Evolutionary conservation across 2,888 invertebrate genomes (phyloP).

Genomic region (Microchrysa polita): DNA sequence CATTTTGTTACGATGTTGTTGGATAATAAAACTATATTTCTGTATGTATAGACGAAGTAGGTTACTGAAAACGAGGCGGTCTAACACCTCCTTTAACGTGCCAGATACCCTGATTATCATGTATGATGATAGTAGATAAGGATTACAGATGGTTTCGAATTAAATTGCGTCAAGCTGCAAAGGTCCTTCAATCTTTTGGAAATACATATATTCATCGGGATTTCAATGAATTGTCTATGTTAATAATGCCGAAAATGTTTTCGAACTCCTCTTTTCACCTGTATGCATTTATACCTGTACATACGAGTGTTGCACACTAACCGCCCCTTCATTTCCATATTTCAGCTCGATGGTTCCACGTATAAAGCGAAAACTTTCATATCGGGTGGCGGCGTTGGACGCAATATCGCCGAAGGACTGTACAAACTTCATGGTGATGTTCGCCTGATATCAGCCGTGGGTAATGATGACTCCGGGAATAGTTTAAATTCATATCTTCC

Average conservation of each 20-base stretch:
- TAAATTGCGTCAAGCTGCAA: too few relatives aligned
- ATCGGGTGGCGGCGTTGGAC: slow-evolving; percentile 88
- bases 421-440: slow-evolving; percentile 74
- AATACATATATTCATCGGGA: too few relatives aligned
- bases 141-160: too few relatives aligned
- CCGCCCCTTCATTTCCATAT: slow-evolving; percentile 17
- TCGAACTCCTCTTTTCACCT: background rate
- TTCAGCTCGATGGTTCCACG: slow-evolving; percentile 82
- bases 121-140: too few relatives aligned
- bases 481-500: slow-evolving; percentile 62
- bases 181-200: too few relatives aligned
- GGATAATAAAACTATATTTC: too few relatives aligned
- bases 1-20: too few relatives aligned
- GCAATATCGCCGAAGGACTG: slow-evolving; percentile 91
- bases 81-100: too few relatives aligned
- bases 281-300: background rate
- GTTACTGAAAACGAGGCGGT: too few relatives aligned
- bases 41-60: too few relatives aligned
- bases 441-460: slow-evolving; percentile 79
- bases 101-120: too few relatives aligned
- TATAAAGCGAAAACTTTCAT: slow-evolving; percentile 73
- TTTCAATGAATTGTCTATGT: too few relatives aligned
- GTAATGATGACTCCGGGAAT: slow-evolving; percentile 71
- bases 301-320: background rate
- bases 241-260: background rate